phyloP scores from a whole-genome alignment of 2,888 invertebrate species.

The Branchellion lobata region DNA sequence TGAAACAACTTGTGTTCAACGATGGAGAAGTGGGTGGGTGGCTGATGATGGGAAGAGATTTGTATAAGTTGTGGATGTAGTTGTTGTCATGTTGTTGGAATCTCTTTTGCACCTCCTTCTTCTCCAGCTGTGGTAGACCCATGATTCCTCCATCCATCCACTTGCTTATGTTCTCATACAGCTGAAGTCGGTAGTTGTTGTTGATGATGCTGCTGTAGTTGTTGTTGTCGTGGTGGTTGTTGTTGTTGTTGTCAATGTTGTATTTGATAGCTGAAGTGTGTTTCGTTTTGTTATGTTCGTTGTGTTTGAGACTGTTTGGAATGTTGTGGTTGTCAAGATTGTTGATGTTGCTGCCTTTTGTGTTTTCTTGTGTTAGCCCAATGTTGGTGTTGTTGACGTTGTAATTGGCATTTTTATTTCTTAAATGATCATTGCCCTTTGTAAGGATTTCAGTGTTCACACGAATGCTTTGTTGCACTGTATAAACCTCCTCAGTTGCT shows the following conservation, averaged over 20 bases:
- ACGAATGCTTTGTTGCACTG: no score
- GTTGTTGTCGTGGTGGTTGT: constrained; percentile 18
- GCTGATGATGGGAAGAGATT: background rate
- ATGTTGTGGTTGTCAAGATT: background rate
- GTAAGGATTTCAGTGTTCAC: no score
- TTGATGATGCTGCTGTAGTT: background rate
- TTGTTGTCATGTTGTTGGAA: background rate
- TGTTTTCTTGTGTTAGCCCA: background rate
- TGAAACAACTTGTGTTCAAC: background rate
- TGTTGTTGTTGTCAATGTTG: background rate
- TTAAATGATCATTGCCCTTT: background rate
- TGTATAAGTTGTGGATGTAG: background rate
- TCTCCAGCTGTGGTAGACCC: background rate
- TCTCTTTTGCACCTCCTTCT: background rate
- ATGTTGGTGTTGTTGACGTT: background rate
- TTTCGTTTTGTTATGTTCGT: background rate
- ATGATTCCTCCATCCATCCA: constrained; percentile 5
- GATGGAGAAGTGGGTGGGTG: background rate
- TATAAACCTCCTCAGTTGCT: no score
- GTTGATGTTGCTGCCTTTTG: background rate
- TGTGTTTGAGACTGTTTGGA: background rate
- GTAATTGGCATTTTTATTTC: background rate
- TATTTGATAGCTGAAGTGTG: background rate
- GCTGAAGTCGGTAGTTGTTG: background rate
- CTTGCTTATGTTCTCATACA: background rate